Percentiles rank a stretch among this genome's conserved stretches.
phyloP scores from a whole-genome alignment of 2,113 vertebrate genomes.

The Amphiprion percula region DNA sequence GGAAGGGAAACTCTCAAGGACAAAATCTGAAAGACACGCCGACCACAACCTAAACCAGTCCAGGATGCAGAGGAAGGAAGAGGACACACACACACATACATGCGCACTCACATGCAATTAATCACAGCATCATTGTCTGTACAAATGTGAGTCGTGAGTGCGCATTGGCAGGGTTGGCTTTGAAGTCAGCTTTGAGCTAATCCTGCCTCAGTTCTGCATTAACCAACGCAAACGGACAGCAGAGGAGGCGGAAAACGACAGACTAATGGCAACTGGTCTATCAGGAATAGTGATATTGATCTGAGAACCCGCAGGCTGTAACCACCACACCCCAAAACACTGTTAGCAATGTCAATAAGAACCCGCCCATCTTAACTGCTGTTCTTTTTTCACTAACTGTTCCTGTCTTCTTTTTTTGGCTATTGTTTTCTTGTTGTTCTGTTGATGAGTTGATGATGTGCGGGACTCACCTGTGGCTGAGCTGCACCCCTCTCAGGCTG shows the following conservation, averaged over 20 bases:
- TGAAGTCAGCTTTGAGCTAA: conserved; percentile 67
- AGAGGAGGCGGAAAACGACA: conserved; percentile 32
- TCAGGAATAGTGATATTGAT: conserved; percentile 61
- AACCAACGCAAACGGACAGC: conserved; percentile 20
- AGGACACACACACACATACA: conserved; percentile 23
- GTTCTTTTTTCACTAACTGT: not conserved
- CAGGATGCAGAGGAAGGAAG: conserved; percentile 51
- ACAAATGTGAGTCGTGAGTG: conserved; percentile 22
- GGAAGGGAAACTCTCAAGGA: conserved; percentile 74
- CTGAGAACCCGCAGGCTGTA: conserved; percentile 39
- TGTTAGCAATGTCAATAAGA: conserved; percentile 56
- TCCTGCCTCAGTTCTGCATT: conserved; percentile 49
- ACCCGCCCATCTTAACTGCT: conserved; percentile 5
- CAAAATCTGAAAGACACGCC: conserved; percentile 39
- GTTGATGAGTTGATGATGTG: not conserved
- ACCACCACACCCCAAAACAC: conserved; percentile 29
- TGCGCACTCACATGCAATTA: conserved; percentile 18
- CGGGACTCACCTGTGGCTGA: conserved; percentile 91
- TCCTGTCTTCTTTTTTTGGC: not conserved
- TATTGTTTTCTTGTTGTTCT: not conserved
- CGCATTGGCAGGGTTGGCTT: conserved; percentile 39
- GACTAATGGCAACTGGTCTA: conserved; percentile 21
- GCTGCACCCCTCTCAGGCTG: conserved; percentile 93
- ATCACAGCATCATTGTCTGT: conserved; percentile 38
- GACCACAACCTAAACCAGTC: conserved; percentile 11